phyloP scores from a whole-genome alignment of 2,888 invertebrate species.

The Lacanobia wlatinum region DNA sequence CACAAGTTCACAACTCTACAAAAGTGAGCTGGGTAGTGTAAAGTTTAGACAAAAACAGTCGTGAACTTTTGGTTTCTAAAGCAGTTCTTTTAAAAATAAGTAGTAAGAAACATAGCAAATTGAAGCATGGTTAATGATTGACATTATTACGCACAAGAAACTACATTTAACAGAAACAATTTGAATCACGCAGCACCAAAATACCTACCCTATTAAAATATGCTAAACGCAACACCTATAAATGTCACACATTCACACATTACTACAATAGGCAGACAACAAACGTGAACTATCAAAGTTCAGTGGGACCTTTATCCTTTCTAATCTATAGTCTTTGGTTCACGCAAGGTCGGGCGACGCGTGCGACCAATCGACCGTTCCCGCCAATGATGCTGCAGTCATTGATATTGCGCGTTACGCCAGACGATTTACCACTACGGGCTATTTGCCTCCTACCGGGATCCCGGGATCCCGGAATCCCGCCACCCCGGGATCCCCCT shows the following conservation, averaged over 20 bases:
- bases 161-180: not conserved
- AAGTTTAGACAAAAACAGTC: not conserved
- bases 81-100: not conserved
- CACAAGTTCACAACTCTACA: not conserved
- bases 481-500: conserved; percentile 74
- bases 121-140: not conserved
- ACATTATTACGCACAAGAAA: not conserved
- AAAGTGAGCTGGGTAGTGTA: not conserved
- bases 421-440: conserved; percentile 89
- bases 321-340: conserved; percentile 66
- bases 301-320: conserved; percentile 56
- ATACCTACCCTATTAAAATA: conserved; percentile 38
- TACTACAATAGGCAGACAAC: conserved; percentile 50
- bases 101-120: not conserved
- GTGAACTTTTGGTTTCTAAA: not conserved
- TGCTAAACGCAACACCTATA: conserved; percentile 30
- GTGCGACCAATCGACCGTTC: conserved; percentile 81
- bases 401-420: conserved; percentile 85
- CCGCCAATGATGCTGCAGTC: conserved; percentile 82
- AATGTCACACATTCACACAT: conserved; percentile 53
- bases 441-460: conserved; percentile 86
- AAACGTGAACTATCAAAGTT: conserved; percentile 55
- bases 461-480: conserved; percentile 73
- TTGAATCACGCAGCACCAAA: conserved; percentile 5
- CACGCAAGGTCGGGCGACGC: conserved; percentile 72